Conservation (phyloP, 1,140 invertebrate genomes). For the Conus betulinus region DNA sequence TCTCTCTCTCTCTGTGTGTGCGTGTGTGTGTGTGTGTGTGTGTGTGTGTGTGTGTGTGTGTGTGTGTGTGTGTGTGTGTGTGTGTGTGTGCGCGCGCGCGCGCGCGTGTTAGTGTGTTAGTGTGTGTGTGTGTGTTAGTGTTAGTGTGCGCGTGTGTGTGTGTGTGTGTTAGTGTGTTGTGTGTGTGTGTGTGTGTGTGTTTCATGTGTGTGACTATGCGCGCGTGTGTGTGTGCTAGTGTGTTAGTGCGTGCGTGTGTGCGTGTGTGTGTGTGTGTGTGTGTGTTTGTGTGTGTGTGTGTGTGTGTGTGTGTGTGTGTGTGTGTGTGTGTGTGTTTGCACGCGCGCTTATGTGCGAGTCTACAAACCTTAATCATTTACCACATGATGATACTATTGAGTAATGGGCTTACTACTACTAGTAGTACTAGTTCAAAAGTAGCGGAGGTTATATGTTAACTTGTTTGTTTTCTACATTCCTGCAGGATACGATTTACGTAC, state of each 20-base stretch:
- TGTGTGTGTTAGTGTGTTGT: too few relatives aligned
- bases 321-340: constrained; percentile 27
- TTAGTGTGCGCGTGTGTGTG: too few relatives aligned
- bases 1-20: constrained; percentile 13
- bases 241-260: constrained; percentile 21
- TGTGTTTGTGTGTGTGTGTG: neutral
- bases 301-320: constrained; percentile 11
- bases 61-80: neutral
- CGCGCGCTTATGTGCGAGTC: neutral
- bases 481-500: too few relatives aligned
- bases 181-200: neutral
- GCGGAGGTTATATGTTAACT: too few relatives aligned
- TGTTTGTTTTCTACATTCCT: too few relatives aligned
- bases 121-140: neutral
- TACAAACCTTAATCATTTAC: too few relatives aligned
- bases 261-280: too few relatives aligned
- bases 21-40: constrained; percentile 28
- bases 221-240: constrained; percentile 1
- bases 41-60: constrained; percentile 5
- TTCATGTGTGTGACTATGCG: neutral
- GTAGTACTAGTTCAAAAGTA: too few relatives aligned
- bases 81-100: neutral
- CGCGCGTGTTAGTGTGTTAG: too few relatives aligned
- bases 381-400: too few relatives aligned
- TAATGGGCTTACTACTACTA: too few relatives aligned